phyloP scores from a whole-genome alignment of 2,888 invertebrate species.

The Muscina levida region DNA sequence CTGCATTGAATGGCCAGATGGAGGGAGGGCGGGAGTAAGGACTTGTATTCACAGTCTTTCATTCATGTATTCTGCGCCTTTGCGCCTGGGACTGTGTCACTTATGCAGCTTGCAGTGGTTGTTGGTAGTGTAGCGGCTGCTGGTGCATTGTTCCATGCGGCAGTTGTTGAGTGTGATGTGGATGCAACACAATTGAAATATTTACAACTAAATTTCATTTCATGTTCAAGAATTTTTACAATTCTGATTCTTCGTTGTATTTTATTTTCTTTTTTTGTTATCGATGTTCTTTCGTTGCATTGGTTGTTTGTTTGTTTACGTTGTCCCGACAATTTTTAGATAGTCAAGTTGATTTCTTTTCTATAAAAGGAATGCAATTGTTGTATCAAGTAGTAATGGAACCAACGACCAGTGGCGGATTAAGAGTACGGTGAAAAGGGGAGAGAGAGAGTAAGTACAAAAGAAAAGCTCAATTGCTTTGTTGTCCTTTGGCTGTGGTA shows the following conservation, averaged over 20 bases:
- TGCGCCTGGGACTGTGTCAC: too few relatives aligned
- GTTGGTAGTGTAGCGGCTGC: not conserved
- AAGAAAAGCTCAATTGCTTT: too few relatives aligned
- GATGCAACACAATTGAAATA: constrained; percentile 31
- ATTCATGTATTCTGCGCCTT: constrained; percentile 4
- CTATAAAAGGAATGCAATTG: too few relatives aligned
- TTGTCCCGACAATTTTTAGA: not conserved
- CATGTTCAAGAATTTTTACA: constrained; percentile 27
- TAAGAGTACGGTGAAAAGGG: too few relatives aligned
- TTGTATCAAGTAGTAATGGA: too few relatives aligned
- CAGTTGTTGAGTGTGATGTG: not conserved
- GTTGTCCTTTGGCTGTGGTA: too few relatives aligned
- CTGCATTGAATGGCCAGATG: not conserved
- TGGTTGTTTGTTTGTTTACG: constrained; percentile 1
- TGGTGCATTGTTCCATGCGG: constrained; percentile 15
- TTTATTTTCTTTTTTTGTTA: not conserved
- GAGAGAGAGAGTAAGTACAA: too few relatives aligned
- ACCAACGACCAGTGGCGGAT: too few relatives aligned
- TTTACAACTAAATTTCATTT: constrained; percentile 38
- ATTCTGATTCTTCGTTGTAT: constrained; percentile 1
- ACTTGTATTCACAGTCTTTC: constrained; percentile 21
- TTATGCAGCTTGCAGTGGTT: not conserved
- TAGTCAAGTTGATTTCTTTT: too few relatives aligned
- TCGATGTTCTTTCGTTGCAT: too few relatives aligned
- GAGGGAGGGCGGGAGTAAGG: too few relatives aligned